Conservation (phyloP, 2,888 invertebrate genomes). For the Toxonevra muliebris region DNA sequence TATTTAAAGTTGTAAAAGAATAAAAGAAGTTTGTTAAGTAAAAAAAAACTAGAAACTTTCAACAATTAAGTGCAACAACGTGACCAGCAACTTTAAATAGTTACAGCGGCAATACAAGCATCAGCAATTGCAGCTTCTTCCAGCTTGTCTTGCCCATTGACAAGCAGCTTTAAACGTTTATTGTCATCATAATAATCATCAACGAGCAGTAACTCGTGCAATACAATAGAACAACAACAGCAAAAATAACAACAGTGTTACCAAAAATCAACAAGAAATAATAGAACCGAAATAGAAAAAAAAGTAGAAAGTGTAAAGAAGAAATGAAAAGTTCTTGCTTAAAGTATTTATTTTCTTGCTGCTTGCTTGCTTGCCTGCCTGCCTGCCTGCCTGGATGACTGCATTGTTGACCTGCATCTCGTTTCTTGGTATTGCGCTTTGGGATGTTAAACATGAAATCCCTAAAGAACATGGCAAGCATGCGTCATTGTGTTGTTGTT, state of each 20-base stretch:
- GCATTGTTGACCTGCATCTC: too few relatives aligned
- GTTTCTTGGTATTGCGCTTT: not conserved
- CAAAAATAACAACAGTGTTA: conserved; percentile 13
- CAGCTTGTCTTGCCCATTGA: not conserved
- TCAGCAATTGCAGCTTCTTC: not conserved
- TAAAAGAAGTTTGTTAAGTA: not conserved
- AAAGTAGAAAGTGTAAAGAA: not conserved
- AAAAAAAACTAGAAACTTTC: conserved; percentile 42
- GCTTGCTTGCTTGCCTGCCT: not conserved
- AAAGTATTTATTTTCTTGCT: not conserved
- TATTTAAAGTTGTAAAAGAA: conserved; percentile 15
- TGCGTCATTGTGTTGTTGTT: not conserved
- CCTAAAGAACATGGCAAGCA: not conserved
- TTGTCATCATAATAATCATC: conserved; percentile 13
- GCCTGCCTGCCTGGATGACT: too few relatives aligned
- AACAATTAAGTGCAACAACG: conserved; percentile 54
- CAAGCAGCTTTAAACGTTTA: conserved; percentile 9
- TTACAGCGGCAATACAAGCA: not conserved
- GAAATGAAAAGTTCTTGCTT: not conserved
- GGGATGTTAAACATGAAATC: not conserved
- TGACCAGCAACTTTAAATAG: conserved; percentile 43
- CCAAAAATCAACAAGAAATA: not conserved
- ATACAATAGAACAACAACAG: not conserved
- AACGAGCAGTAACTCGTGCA: not conserved
- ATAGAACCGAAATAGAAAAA: not conserved